Conservation (phyloP, 2,113 vertebrate genomes). For the Indicator indicator region DNA sequence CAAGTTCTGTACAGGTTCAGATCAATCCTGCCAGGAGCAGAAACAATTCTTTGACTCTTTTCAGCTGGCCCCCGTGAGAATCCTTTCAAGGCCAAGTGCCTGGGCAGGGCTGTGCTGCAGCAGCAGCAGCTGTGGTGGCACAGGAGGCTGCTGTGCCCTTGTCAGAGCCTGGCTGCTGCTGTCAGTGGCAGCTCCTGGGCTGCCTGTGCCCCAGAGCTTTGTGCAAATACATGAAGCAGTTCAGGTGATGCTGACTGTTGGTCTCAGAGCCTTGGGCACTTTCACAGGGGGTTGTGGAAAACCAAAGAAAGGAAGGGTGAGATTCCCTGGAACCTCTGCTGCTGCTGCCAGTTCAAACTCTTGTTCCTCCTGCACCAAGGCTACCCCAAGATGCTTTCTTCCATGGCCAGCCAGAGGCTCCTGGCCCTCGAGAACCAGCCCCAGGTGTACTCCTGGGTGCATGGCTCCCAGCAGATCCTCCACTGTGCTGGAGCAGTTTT, state of each 20-base stretch:
- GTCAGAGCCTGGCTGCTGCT: neutral
- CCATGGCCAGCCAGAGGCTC: neutral
- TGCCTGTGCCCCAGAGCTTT: neutral
- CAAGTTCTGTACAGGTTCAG: constrained; percentile 85
- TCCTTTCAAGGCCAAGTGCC: constrained; percentile 78
- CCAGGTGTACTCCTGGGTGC: accelerated
- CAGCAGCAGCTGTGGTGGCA: neutral
- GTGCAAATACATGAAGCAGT: neutral
- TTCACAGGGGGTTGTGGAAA: neutral
- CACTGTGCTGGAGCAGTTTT: neutral
- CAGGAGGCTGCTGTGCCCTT: neutral
- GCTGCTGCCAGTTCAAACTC: neutral
- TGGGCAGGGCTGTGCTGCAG: constrained; percentile 28
- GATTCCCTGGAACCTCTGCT: neutral
- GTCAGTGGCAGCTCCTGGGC: neutral
- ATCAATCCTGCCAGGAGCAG: constrained; percentile 77
- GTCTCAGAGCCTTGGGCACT: constrained; percentile 11
- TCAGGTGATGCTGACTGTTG: neutral
- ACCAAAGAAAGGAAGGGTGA: neutral
- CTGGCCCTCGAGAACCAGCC: neutral
- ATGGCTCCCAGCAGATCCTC: neutral
- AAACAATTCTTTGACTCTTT: constrained; percentile 62
- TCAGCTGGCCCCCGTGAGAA: constrained; percentile 77
- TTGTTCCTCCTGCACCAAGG: neutral
- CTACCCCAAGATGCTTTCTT: neutral